A percentile compares a stretch with the other conserved stretches of the same genome.
These are phyloP conservation scores for Caenorhabditis panamensis DNA, from an alignment of 2,888 invertebrate genomes.

Conservation along the genomic window DNA sequence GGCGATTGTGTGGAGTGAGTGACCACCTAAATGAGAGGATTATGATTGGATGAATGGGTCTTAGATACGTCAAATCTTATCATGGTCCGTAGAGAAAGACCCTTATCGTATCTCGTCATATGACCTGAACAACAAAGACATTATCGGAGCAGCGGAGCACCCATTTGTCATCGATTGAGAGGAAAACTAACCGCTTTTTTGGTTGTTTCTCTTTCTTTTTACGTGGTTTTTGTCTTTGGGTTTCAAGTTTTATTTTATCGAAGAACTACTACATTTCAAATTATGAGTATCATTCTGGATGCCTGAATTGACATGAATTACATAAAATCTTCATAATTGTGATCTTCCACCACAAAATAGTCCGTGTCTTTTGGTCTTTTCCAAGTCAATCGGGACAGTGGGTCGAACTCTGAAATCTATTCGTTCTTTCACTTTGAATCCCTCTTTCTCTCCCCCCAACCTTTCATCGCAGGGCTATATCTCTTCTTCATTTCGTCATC, in stretches of 20 bases:
- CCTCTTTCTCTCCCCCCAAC: slow-evolving; percentile 1
- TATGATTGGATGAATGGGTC: too few relatives aligned
- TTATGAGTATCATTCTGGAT: slow-evolving; percentile 14
- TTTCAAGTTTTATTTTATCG: background rate
- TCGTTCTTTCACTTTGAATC: slow-evolving; percentile 6
- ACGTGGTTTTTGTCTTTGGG: background rate
- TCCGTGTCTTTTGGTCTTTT: slow-evolving; percentile 63
- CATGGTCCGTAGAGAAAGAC: background rate
- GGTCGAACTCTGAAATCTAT: slow-evolving; percentile 67
- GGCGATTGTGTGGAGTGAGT: too few relatives aligned
- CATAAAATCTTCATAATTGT: slow-evolving; percentile 64
- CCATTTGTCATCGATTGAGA: slow-evolving; percentile 29
- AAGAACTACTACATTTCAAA: background rate
- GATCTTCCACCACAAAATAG: slow-evolving; percentile 72
- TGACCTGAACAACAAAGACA: slow-evolving; percentile 12
- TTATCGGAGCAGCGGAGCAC: slow-evolving; percentile 22
- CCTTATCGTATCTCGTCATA: slow-evolving; percentile 35
- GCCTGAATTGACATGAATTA: background rate
- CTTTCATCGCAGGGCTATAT: slow-evolving; percentile 35
- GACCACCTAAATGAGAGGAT: too few relatives aligned
- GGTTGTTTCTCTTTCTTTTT: slow-evolving; percentile 8
- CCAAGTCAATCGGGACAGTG: slow-evolving; percentile 64
- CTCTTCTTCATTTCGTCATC: slow-evolving; percentile 61
- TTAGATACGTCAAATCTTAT: too few relatives aligned
- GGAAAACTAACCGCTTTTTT: background rate